Evolutionary conservation across 2,888 invertebrate species (phyloP).

Genomic region (Uropetala carovei): DNA sequence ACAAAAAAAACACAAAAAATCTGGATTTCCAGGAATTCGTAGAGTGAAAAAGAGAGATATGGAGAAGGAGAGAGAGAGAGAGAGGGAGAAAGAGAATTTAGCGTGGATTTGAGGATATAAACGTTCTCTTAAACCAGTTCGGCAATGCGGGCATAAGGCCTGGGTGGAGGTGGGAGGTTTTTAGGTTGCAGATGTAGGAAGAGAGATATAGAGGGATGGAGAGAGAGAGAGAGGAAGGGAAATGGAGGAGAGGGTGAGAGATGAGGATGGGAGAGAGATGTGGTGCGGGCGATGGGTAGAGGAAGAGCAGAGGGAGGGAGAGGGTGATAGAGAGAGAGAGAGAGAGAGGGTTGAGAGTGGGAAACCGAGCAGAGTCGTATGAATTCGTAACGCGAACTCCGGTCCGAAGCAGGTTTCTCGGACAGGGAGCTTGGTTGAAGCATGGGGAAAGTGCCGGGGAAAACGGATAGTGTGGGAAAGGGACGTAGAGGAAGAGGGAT

Average conservation of each 20-base stretch:
- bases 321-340: not conserved
- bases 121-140: constrained; percentile 4
- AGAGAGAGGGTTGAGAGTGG: not conserved
- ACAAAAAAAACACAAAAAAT: not conserved
- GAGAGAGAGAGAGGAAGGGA: not conserved
- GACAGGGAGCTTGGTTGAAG: constrained; percentile 34
- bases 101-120: not conserved
- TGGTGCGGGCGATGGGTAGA: not conserved
- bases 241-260: not conserved
- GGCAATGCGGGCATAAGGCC: constrained; percentile 38
- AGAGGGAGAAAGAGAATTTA: not conserved
- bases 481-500: not conserved
- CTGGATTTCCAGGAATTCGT: not conserved
- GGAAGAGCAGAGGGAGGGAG: not conserved
- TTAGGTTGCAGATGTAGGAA: not conserved
- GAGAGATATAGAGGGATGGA: not conserved
- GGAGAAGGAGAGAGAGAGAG: not conserved
- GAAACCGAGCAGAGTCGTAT: constrained; percentile 54
- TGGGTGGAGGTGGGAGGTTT: not conserved
- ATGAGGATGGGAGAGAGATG: not conserved
- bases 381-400: constrained; percentile 49
- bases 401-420: constrained; percentile 52
- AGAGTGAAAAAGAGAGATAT: not conserved
- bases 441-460: not conserved
- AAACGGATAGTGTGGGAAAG: not conserved